Base-by-base conservation (phyloP, 1,140 invertebrate species). In the Anastatus disparis region DNA sequence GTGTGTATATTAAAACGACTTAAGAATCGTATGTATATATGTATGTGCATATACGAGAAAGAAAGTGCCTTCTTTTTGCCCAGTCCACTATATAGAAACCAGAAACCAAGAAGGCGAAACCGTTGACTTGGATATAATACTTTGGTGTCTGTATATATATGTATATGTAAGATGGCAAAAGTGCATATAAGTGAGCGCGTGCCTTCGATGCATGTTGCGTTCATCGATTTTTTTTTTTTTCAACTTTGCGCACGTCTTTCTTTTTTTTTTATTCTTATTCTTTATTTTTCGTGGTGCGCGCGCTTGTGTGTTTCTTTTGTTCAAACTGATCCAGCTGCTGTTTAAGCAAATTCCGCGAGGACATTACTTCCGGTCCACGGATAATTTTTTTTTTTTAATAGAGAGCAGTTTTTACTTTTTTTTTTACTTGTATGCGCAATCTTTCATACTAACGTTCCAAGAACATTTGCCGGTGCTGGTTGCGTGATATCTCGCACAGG, bases 11-110 rank as follows among this genome's bases (percentile, higher is more conserved):
- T n/a, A n/a, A n/a, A n/a, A n/a, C n/a, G n/a, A n/a, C n/a, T n/a
- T n/a, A n/a, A n/a, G n/a, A n/a, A n/a, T n/a, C n/a, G n/a, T n/a
- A n/a, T n/a, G n/a, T n/a, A n/a, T n/a, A n/a, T n/a, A n/a, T n/a
- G n/a, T n/a, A n/a, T n/a, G n/a, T n/a, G n/a, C 31, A 35, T 10
- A 65, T 46, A 42, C 70, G 63, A 70, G 17, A 44, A 75, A 64
- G 74, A 75, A 74, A 75, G 74, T 69, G 68, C 59, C 52, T 59
- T 63, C n/a, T n/a, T n/a, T n/a, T n/a, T n/a, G n/a, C n/a, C n/a
- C 44, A 42, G 66, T n/a, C 53, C 72, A 46, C 74, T 50, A n/a
- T n/a, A n/a, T 29, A 55, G 72, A 74, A 74, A 71, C 20, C 46
- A 71, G 63, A 75, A 74, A 75, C 42, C 31, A 40, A 75, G 38